Conservation (phyloP, 35 echinoderm and acorn worm genomes). For the Anneissia japonica region DNA sequence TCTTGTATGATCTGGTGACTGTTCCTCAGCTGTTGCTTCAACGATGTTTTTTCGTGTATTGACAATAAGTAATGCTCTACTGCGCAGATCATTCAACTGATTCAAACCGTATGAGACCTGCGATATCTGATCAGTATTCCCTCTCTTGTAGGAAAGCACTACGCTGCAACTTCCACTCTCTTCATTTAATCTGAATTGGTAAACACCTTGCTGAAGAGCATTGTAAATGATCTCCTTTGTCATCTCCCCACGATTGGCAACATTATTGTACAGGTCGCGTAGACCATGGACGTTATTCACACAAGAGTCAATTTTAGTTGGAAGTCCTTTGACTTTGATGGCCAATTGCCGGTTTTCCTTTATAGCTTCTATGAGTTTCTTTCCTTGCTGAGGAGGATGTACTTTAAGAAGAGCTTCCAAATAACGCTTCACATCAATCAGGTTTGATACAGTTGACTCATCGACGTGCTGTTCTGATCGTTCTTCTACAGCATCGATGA, state of each 20-base stretch:
- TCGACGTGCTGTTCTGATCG: constrained; percentile 17
- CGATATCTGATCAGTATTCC: no score
- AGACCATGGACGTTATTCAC: constrained; percentile 12
- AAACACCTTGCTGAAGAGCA: neutral
- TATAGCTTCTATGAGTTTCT: constrained; percentile 17
- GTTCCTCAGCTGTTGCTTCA: neutral
- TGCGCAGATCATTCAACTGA: constrained; percentile 34
- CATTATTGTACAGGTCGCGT: constrained; percentile 28
- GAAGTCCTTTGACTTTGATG: neutral
- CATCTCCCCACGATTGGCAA: constrained; percentile 34
- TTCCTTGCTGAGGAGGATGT: neutral
- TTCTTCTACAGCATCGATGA: constrained; percentile 36
- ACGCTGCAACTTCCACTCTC: neutral
- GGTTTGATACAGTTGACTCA: constrained; percentile 24
- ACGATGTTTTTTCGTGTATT: constrained; percentile 1
- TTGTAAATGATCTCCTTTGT: constrained; percentile 31
- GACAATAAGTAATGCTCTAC: constrained; percentile 26
- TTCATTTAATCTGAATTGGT: neutral
- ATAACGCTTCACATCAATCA: constrained; percentile 34
- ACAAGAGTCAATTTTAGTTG: constrained; percentile 6
- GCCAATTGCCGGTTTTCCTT: neutral
- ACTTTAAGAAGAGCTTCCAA: constrained; percentile 14
- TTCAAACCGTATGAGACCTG: neutral
- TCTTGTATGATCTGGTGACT: neutral
- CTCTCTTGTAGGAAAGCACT: constrained; percentile 9